phyloP scores from a whole-genome alignment of 2,888 invertebrate genomes.

The Mamestra brassicae region DNA sequence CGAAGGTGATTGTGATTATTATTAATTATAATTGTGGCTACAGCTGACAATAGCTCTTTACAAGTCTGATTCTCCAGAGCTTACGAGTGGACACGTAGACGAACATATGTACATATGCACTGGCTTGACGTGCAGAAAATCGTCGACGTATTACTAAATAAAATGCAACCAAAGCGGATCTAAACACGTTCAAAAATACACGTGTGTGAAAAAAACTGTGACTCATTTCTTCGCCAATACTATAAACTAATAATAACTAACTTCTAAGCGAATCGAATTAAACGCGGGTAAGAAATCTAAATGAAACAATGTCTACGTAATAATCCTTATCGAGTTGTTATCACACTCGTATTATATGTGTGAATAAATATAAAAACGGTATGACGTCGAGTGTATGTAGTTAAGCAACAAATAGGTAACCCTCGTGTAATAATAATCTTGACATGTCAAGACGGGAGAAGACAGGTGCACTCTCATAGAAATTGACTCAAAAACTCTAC shows the following conservation, averaged over 20 bases:
- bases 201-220: conserved; percentile 40
- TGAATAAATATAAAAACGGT: conserved; percentile 4
- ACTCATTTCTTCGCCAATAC: conserved; percentile 44
- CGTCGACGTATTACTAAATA: neutral
- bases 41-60: neutral
- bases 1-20: neutral
- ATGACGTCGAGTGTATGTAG: conserved; percentile 4
- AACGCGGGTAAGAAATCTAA: conserved; percentile 45
- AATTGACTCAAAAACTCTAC: neutral
- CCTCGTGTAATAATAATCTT: conserved; percentile 3
- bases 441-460: neutral
- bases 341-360: conserved; percentile 25
- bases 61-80: neutral
- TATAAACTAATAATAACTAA: conserved; percentile 18
- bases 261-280: conserved; percentile 43
- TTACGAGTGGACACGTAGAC: neutral
- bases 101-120: neutral
- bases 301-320: conserved; percentile 50
- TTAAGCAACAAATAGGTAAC: conserved; percentile 12
- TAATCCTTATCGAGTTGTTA: conserved; percentile 51
- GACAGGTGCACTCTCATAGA: neutral
- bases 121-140: neutral
- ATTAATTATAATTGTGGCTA: conserved; percentile 10
- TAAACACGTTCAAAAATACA: conserved; percentile 46
- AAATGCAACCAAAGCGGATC: conserved; percentile 31